Conservation (phyloP, 2,113 vertebrate genomes). For the Chaetura pelagica region DNA sequence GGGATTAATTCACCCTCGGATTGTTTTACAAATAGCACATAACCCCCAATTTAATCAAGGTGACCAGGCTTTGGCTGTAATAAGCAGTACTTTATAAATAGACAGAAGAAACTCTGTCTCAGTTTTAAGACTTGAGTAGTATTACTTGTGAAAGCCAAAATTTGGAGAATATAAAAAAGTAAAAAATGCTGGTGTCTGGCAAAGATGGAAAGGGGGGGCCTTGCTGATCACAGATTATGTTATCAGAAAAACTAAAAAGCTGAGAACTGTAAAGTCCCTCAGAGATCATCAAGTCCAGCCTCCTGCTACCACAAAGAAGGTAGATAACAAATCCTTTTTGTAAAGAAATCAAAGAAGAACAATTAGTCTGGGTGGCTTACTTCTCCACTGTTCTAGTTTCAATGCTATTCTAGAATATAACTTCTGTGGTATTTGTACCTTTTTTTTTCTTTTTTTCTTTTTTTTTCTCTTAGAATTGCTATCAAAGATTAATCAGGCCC, state of each 20-base stretch:
- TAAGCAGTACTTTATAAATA: not conserved
- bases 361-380: not conserved
- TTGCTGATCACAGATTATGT: not conserved
- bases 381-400: not conserved
- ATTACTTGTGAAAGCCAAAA: not conserved
- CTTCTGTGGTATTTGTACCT: not conserved
- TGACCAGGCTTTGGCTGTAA: not conserved
- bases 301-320: not conserved
- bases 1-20: rapidly evolving
- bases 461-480: not conserved
- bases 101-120: not conserved
- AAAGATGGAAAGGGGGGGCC: not conserved
- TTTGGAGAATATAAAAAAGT: not conserved
- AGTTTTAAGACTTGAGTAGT: not conserved
- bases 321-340: not conserved
- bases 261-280: not conserved
- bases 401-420: not conserved
- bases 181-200: not conserved
- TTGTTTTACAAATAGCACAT: not conserved
- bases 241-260: not conserved
- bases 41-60: not conserved
- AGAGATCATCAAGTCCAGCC: not conserved
- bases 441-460: not conserved
- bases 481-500: not conserved
- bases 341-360: not conserved